phyloP scores from a whole-genome alignment of 2,888 invertebrate species.

The Aromia moschata region DNA sequence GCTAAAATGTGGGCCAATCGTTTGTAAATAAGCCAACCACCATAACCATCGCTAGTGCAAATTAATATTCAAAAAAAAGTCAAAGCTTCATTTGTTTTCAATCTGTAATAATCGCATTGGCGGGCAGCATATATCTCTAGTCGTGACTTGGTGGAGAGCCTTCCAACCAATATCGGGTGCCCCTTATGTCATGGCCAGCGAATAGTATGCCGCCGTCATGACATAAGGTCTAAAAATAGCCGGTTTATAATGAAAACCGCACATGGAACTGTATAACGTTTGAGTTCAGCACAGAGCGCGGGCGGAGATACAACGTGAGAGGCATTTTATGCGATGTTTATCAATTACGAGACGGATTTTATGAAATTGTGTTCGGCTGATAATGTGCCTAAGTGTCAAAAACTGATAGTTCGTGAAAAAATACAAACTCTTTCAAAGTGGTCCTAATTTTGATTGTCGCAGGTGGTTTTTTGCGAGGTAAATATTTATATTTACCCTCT shows the following conservation, averaged over 20 bases:
- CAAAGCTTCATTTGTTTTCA: constrained; percentile 51
- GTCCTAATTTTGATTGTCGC: constrained; percentile 55
- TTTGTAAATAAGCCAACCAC: constrained; percentile 3
- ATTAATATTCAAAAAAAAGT: constrained; percentile 40
- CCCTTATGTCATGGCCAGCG: constrained; percentile 55
- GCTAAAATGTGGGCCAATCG: constrained; percentile 25
- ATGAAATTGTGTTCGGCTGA: constrained; percentile 52
- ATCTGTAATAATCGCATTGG: constrained; percentile 52
- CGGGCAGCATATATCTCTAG: constrained; percentile 50
- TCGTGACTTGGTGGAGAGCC: constrained; percentile 49
- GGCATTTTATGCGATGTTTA: constrained; percentile 59
- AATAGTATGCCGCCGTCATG: constrained; percentile 49
- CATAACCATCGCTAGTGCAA: constrained; percentile 21
- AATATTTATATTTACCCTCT: constrained; percentile 54
- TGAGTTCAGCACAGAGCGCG: constrained; percentile 59
- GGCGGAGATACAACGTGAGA: constrained; percentile 51
- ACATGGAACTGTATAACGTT: constrained; percentile 58
- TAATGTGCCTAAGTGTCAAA: constrained; percentile 54
- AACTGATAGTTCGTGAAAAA: constrained; percentile 51
- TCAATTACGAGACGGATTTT: constrained; percentile 55
- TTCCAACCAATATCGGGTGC: constrained; percentile 50
- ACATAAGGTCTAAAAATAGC: constrained; percentile 61
- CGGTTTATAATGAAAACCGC: constrained; percentile 57
- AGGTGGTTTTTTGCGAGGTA: constrained; percentile 61
- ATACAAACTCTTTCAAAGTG: constrained; percentile 49